These are phyloP conservation scores for Rhizomys pruinosus DNA, from an alignment of 2,113 vertebrate species.

Conservation along the genomic window DNA sequence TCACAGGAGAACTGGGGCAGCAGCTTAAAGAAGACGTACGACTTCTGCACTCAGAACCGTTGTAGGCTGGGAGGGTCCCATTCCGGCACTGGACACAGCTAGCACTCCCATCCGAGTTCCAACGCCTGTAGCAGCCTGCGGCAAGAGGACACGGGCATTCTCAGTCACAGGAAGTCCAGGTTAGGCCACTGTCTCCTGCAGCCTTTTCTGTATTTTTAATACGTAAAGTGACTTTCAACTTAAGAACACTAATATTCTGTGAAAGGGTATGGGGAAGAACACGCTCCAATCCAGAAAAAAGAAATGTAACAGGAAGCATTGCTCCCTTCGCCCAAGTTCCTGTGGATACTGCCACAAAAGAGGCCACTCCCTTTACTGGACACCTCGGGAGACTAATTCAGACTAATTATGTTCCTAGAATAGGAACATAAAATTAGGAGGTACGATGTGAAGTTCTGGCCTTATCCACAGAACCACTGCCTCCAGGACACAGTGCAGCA, in stretches of 20 bases:
- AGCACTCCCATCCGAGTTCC: slow-evolving; percentile 89
- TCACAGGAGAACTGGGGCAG: not conserved
- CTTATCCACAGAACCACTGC: not conserved
- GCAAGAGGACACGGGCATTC: not conserved
- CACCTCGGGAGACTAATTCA: fast-evolving
- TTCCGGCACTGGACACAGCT: slow-evolving; percentile 91
- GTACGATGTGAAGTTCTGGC: not conserved
- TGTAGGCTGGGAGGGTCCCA: slow-evolving; percentile 78
- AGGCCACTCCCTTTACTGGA: not conserved
- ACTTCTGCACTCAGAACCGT: slow-evolving; percentile 89
- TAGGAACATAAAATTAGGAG: not conserved
- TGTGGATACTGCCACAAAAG: not conserved
- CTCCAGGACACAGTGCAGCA: not conserved
- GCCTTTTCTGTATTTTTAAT: not conserved
- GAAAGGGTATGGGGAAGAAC: not conserved
- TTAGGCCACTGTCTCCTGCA: not conserved
- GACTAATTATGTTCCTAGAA: too few relatives aligned
- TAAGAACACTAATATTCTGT: not conserved
- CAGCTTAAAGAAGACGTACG: slow-evolving; percentile 84
- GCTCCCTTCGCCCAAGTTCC: not conserved
- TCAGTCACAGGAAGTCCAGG: not conserved
- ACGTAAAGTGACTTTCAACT: not conserved
- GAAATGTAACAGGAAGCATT: not conserved
- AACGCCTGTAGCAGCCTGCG: slow-evolving; percentile 90
- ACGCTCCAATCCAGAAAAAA: not conserved